Evolutionary conservation across 64 coral and sea anemone species (phyloP), one percentile per base, ranked within the genome.

Genomic region (Porites lutea): DNA sequence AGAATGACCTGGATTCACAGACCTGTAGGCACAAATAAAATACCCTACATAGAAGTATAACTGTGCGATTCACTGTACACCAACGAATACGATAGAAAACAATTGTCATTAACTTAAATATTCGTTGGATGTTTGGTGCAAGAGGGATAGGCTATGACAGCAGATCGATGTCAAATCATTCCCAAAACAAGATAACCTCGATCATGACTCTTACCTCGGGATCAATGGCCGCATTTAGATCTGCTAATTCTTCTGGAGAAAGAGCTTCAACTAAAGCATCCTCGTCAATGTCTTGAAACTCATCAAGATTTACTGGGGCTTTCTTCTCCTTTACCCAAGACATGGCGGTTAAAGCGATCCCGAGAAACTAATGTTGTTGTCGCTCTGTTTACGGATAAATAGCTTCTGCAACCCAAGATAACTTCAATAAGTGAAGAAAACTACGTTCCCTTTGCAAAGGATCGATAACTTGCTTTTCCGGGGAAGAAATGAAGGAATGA

Each of bases 161-260:
- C 4, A 12, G 54, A 7, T 10, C 65, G 13, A 71, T 16, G 48
- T 86, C 72, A 43, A 58, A 89, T 79, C 64, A 14, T 69, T 19
- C 47, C 13, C 16, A 46, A 20, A 75, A 85, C 72, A 76, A 8
- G 45, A 84, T 48, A 65, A 19, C 79, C 37, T 49, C n/a, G 6
- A 0, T 68, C n/a, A 23, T 47, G 11, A 68, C 13, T n/a, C 63
- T 50, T 80, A 97, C 95, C 92, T 97, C 95, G 1, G 95, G 95
- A 65, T 97, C 95, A 72, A 97, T 97, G 5, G 92, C 88, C 72
- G 84, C 91, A 49, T 97, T 93, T 11, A 97, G 71, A 19, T 94
- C 88, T 72, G 87, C 93, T 70, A 97, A 81, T 87, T 97, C 95
- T 14, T 97, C 95, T 16, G 93, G 92, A 45, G 95, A 94, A 46